Percentiles rank a stretch among this genome's conserved stretches.
Evolutionary conservation across 2,797 vertebrate species (phyloP).

Genomic region (Megaceryle alcyon): DNA sequence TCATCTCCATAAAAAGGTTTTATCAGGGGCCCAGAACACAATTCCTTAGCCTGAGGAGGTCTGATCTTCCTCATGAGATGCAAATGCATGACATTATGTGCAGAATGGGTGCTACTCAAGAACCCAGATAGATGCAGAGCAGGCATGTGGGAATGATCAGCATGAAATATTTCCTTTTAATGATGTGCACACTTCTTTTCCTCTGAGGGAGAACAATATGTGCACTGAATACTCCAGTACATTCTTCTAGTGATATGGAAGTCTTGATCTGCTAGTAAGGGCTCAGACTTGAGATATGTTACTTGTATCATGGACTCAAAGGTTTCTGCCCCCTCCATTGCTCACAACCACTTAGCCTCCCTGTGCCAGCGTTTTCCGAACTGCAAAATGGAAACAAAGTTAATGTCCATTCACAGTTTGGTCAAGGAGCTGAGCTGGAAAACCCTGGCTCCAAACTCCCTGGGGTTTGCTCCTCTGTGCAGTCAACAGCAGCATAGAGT

Average conservation of each 20-base stretch:
- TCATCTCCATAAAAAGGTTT: conserved; percentile 51
- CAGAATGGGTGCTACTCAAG: conserved; percentile 55
- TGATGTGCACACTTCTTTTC: conserved; percentile 45
- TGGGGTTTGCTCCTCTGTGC: background rate
- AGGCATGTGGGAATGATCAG: conserved; percentile 59
- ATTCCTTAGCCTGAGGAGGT: conserved; percentile 9
- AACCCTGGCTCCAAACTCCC: background rate
- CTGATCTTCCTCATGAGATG: conserved; percentile 51
- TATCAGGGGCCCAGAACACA: conserved; percentile 55
- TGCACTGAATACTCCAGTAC: background rate
- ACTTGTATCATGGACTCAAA: background rate
- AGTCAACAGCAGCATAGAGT: background rate
- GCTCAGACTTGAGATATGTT: accelerated
- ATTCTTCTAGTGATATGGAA: background rate
- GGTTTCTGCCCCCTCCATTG: background rate
- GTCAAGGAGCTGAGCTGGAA: background rate
- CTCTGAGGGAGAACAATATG: conserved; percentile 33
- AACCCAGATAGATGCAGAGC: conserved; percentile 5
- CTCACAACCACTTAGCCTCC: background rate
- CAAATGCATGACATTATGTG: conserved; percentile 38
- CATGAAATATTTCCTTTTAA: conserved; percentile 59
- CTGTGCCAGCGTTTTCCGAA: background rate
- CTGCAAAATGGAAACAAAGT: background rate
- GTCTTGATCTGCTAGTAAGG: background rate
- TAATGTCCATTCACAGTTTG: background rate